A percentile compares a stretch with the other conserved stretches of the same genome.
These are phyloP conservation scores for Sinelater perroti DNA, from an alignment of 2,888 invertebrate genomes.

Conservation along the genomic window DNA sequence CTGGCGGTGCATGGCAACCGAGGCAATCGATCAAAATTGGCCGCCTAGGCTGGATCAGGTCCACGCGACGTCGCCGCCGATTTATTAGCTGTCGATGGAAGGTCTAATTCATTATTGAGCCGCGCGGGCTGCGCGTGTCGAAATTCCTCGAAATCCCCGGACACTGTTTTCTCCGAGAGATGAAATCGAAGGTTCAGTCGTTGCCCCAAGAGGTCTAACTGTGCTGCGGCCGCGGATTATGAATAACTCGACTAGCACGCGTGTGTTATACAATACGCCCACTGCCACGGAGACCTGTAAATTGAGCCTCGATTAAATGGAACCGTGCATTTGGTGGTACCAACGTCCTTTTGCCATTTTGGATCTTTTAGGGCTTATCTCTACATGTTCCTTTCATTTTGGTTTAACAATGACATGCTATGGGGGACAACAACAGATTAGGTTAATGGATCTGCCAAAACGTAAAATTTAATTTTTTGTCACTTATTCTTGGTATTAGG, in stretches of 20 bases:
- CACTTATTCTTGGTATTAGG: too few relatives aligned
- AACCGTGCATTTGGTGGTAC: too few relatives aligned
- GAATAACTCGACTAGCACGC: slow-evolving; percentile 3
- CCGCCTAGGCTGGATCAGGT: not conserved
- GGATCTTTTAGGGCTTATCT: too few relatives aligned
- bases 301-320: too few relatives aligned
- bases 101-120: slow-evolving; percentile 5
- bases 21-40: slow-evolving; percentile 1
- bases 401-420: too few relatives aligned
- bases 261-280: slow-evolving; percentile 5
- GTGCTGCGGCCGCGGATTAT: slow-evolving; percentile 1
- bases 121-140: slow-evolving; percentile 1
- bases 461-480: too few relatives aligned
- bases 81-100: slow-evolving; percentile 16
- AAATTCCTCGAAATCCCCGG: slow-evolving; percentile 8
- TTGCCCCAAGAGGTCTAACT: slow-evolving; percentile 12
- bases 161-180: slow-evolving; percentile 5
- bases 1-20: too few relatives aligned
- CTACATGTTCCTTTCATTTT: too few relatives aligned
- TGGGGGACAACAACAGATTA: too few relatives aligned
- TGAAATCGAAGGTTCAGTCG: slow-evolving; percentile 17
- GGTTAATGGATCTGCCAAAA: too few relatives aligned
- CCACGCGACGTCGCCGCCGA: slow-evolving; percentile 7
- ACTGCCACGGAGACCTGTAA: not conserved
- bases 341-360: too few relatives aligned